Percentiles rank a stretch among this genome's conserved stretches.
These are phyloP conservation scores for Ganaspis sp. DNA, from an alignment of 1,140 invertebrate species.

Conservation along the genomic window DNA sequence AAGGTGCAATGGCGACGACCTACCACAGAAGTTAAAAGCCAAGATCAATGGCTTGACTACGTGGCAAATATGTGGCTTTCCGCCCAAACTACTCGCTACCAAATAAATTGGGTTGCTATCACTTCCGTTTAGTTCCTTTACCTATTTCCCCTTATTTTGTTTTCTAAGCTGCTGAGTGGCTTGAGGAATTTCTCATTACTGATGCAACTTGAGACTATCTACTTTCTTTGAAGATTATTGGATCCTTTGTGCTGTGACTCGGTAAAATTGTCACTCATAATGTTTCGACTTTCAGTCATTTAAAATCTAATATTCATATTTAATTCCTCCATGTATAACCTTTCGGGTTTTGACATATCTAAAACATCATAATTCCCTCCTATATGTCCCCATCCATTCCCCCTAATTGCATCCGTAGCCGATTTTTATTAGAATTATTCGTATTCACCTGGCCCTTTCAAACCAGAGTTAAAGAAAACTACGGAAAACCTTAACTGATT, in stretches of 20 bases:
- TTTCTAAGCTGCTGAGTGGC: not conserved
- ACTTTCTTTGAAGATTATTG: conserved; percentile 1
- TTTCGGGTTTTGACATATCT: too few species aligned
- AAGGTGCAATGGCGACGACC: conserved; percentile 3
- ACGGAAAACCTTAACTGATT: too few species aligned
- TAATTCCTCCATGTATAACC: too few species aligned
- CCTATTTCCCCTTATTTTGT: not conserved
- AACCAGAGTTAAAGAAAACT: too few species aligned
- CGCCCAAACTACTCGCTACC: conserved; percentile 7
- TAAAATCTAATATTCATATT: too few species aligned
- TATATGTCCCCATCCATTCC: too few species aligned
- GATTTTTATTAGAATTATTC: too few species aligned
- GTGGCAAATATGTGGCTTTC: conserved; percentile 17
- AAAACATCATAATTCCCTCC: too few species aligned
- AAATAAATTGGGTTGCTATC: conserved; percentile 7
- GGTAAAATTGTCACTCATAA: too few species aligned
- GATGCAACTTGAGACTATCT: not conserved
- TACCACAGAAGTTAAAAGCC: conserved; percentile 5
- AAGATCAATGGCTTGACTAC: conserved; percentile 19
- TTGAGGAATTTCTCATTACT: not conserved
- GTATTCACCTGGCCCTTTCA: too few species aligned
- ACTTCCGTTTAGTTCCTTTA: not conserved
- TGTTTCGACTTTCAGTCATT: too few species aligned
- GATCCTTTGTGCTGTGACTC: not conserved
- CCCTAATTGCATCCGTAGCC: too few species aligned